Conservation (phyloP, 2,888 invertebrate species). For the Onchidella celtica region DNA sequence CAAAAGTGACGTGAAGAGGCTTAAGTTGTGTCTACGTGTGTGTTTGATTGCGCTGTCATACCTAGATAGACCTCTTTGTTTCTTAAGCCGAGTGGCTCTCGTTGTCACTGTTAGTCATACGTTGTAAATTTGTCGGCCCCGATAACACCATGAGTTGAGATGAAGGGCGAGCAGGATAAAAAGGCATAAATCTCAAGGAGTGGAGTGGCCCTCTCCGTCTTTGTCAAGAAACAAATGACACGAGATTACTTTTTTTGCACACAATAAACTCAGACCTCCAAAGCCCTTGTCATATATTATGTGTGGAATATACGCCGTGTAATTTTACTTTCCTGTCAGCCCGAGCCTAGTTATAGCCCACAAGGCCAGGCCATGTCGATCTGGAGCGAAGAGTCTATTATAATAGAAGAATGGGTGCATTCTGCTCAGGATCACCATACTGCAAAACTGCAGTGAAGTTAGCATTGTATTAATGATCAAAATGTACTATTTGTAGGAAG, state of each 20-base stretch:
- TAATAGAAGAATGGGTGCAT: too few species aligned
- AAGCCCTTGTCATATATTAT: not conserved
- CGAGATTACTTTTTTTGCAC: constrained; percentile 6
- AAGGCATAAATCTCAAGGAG: not conserved
- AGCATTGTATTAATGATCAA: too few species aligned
- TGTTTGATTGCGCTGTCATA: constrained; percentile 11
- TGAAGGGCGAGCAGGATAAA: constrained; percentile 2
- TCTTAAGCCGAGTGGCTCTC: not conserved
- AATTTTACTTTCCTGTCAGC: too few species aligned
- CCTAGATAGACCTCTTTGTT: constrained; percentile 12
- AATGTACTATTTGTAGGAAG: too few species aligned
- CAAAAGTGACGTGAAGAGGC: constrained; percentile 7
- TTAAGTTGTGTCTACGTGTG: constrained; percentile 13
- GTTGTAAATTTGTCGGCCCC: not conserved
- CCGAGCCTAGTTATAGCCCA: too few species aligned
- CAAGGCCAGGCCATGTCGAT: too few species aligned
- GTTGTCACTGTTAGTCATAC: constrained; percentile 9
- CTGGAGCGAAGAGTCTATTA: too few species aligned
- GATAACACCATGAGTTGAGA: not conserved
- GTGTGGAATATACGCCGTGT: not conserved
- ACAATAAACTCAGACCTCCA: constrained; percentile 3
- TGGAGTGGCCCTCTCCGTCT: not conserved
- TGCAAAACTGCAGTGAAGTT: too few species aligned
- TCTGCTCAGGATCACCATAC: too few species aligned
- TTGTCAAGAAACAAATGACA: constrained; percentile 10